Evolutionary conservation across 2,888 invertebrate species (phyloP).

Genomic region (Drosophila limbata): DNA sequence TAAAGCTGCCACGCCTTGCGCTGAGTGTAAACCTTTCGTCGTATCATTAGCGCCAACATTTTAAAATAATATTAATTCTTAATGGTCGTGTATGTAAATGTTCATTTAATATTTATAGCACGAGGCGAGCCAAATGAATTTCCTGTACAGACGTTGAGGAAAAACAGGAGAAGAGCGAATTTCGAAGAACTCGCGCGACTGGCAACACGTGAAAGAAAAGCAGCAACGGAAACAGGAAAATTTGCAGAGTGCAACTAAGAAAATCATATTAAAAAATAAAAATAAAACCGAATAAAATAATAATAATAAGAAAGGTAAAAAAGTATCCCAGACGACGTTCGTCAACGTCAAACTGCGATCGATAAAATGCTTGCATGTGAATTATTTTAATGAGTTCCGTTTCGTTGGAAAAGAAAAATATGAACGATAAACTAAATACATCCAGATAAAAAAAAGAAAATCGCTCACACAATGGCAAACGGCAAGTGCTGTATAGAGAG

Average conservation of each 20-base stretch:
- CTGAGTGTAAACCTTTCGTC: conserved; percentile 33
- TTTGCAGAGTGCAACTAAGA: conserved; percentile 68
- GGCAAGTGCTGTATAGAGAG: conserved; percentile 7
- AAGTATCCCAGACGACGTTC: conserved; percentile 71
- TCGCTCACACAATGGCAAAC: conserved; percentile 43
- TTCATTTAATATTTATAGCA: conserved; percentile 64
- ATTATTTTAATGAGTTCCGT: conserved; percentile 81
- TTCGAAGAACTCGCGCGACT: conserved; percentile 17
- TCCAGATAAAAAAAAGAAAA: conserved; percentile 44
- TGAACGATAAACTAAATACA: conserved; percentile 78
- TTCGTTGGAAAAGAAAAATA: conserved; percentile 78
- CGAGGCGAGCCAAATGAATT: conserved; percentile 71
- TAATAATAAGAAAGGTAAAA: conserved; percentile 40
- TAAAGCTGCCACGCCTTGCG: conserved; percentile 31
- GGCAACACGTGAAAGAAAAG: conserved; percentile 63
- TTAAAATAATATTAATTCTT: conserved; percentile 78
- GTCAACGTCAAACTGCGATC: conserved; percentile 79
- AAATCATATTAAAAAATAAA: conserved; percentile 38
- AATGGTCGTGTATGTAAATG: conserved; percentile 64
- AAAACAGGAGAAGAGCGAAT: conserved; percentile 21
- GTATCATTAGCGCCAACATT: conserved; percentile 77
- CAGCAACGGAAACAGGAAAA: conserved; percentile 75
- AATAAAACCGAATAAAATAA: conserved; percentile 48
- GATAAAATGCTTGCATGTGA: conserved; percentile 79
- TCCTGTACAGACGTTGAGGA: conserved; percentile 67